Percentiles rank a stretch among this genome's conserved stretches.
Evolutionary conservation across 2,888 invertebrate genomes (phyloP).

Genomic region (Caenorhabditis japonica): DNA sequence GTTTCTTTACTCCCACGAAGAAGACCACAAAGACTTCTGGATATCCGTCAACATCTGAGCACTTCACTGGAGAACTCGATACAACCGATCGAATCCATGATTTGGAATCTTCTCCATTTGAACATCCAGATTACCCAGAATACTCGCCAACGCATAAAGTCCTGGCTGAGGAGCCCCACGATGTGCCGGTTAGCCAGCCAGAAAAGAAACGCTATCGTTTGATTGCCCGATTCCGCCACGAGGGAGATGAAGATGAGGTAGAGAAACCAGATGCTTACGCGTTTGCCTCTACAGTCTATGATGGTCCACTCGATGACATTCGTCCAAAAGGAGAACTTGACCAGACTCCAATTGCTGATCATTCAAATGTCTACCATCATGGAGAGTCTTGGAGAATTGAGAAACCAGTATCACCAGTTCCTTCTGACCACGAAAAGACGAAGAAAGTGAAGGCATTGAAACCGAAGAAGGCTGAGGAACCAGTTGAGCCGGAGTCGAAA

Average conservation of each 20-base stretch:
- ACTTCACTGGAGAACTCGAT: slow-evolving; percentile 26
- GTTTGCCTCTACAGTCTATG: slow-evolving; percentile 46
- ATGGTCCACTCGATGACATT: slow-evolving; percentile 46
- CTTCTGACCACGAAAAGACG: slow-evolving; percentile 17
- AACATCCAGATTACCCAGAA: slow-evolving; percentile 9
- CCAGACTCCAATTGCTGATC: slow-evolving; percentile 32
- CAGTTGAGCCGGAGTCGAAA: slow-evolving; percentile 34
- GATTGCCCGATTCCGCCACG: slow-evolving; percentile 49
- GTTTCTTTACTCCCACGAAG: slow-evolving; percentile 33
- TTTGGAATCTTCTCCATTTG: slow-evolving; percentile 15
- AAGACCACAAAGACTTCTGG: slow-evolving; percentile 19
- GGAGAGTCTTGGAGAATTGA: slow-evolving; percentile 30
- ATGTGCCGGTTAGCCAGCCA: background rate
- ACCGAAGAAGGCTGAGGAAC: slow-evolving; percentile 17
- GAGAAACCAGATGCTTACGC: slow-evolving; percentile 50
- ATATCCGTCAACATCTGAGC: slow-evolving; percentile 25
- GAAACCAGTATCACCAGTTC: slow-evolving; percentile 4
- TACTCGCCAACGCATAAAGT: background rate
- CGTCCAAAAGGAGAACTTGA: slow-evolving; percentile 31
- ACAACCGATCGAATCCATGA: slow-evolving; percentile 19
- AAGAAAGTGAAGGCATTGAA: slow-evolving; percentile 35
- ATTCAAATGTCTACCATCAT: slow-evolving; percentile 45
- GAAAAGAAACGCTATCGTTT: slow-evolving; percentile 21
- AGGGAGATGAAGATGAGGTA: slow-evolving; percentile 56
- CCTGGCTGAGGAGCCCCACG: background rate